Conservation (phyloP, 1,140 invertebrate species). For the Myzus persicae region DNA sequence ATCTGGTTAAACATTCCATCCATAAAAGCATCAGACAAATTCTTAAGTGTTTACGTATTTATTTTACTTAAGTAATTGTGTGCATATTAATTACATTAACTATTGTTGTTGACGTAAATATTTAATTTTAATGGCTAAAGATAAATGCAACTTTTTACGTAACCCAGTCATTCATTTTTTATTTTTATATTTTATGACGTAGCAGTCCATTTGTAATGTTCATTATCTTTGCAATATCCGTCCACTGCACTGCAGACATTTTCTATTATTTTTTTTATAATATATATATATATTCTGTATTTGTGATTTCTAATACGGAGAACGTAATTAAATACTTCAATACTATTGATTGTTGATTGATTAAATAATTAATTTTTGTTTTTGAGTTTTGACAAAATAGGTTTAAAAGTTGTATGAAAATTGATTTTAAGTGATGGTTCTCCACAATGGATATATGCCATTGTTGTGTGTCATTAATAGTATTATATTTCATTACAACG, state of each 20-base stretch:
- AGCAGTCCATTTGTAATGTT: background rate
- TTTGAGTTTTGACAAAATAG: background rate
- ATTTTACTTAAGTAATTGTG: background rate
- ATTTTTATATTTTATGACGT: background rate
- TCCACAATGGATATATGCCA: background rate
- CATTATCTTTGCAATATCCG: background rate
- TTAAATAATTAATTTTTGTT: background rate
- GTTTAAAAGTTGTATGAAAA: constrained; percentile 13
- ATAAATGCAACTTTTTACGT: background rate
- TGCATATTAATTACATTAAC: background rate
- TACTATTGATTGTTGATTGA: background rate
- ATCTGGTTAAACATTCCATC: background rate
- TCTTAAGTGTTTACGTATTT: background rate
- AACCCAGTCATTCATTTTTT: background rate
- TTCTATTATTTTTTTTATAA: background rate
- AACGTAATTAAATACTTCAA: background rate
- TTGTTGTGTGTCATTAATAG: background rate
- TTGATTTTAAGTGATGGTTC: background rate
- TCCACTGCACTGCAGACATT: background rate
- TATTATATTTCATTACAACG: background rate
- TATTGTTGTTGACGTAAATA: background rate
- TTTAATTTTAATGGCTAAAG: background rate
- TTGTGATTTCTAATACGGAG: background rate
- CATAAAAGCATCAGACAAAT: background rate
- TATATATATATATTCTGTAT: background rate